phyloP scores from a whole-genome alignment of 2,888 invertebrate species.

The Leptinotarsa rubiginosa region DNA sequence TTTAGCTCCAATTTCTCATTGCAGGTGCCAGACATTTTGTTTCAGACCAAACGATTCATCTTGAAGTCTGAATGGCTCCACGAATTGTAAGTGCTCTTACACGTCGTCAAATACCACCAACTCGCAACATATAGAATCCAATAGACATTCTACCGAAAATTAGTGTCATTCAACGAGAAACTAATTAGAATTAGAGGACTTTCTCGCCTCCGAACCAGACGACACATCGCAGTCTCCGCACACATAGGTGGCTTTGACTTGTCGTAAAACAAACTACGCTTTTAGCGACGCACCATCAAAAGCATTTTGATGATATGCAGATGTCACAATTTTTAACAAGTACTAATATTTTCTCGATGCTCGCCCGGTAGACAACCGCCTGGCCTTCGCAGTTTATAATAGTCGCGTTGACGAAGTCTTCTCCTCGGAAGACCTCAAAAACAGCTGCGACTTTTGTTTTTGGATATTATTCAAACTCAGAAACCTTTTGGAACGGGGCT shows the following conservation, averaged over 20 bases:
- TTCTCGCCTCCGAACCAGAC: constrained; percentile 7
- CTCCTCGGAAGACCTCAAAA: too few relatives aligned
- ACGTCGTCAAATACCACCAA: constrained; percentile 13
- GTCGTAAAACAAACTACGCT: constrained; percentile 39
- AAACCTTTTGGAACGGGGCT: too few relatives aligned
- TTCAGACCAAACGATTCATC: background rate
- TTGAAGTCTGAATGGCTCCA: background rate
- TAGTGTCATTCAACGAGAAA: constrained; percentile 18
- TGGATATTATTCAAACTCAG: too few relatives aligned
- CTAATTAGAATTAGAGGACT: constrained; percentile 6
- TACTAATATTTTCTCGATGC: constrained; percentile 33
- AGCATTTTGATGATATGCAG: constrained; percentile 46
- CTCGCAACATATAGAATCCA: constrained; percentile 3
- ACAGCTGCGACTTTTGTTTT: too few relatives aligned
- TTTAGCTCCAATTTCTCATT: too few relatives aligned
- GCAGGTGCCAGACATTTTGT: background rate
- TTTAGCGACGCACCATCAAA: constrained; percentile 43
- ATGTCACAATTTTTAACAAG: constrained; percentile 46
- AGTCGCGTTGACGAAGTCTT: constrained; percentile 30
- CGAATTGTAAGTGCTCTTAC: constrained; percentile 11
- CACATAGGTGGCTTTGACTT: constrained; percentile 15
- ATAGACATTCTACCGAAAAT: constrained; percentile 11
- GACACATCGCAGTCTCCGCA: constrained; percentile 7
- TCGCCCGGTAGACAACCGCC: constrained; percentile 26
- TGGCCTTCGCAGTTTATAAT: constrained; percentile 17